Percentiles rank a stretch among this genome's conserved stretches.
Conservation (phyloP, 2,888 invertebrate genomes). For the Drosophila bunnanda region DNA sequence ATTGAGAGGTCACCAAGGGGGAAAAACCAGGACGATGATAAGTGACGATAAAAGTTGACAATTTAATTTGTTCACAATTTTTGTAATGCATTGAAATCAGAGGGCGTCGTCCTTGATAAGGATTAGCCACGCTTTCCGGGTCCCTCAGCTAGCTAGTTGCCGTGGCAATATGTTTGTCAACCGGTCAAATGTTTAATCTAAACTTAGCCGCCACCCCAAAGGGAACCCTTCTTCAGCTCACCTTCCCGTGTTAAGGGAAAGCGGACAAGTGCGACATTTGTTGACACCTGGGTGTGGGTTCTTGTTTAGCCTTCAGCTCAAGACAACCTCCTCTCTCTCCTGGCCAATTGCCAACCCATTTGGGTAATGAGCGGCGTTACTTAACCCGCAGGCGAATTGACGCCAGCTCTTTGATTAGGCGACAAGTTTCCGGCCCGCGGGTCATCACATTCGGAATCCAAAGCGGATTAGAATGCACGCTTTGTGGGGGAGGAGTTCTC, state of each 20-base stretch:
- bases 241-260: conserved; percentile 35
- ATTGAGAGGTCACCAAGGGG: conserved; percentile 54
- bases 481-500: conserved; percentile 4
- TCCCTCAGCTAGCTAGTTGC: conserved; percentile 33
- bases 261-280: conserved; percentile 70
- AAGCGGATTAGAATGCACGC: conserved; percentile 67
- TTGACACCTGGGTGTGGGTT: conserved; percentile 71
- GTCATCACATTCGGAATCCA: conserved; percentile 23
- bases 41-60: conserved; percentile 70
- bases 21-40: conserved; percentile 9
- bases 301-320: conserved; percentile 68
- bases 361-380: conserved; percentile 45
- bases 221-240: conserved; percentile 13
- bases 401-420: conserved; percentile 50
- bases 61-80: conserved; percentile 74
- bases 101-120: conserved; percentile 63
- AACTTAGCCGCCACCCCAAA: conserved; percentile 4
- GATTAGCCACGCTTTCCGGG: conserved; percentile 61
- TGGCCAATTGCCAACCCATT: conserved; percentile 31
- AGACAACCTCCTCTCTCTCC: conserved; percentile 61
- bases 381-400: conserved; percentile 54
- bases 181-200: conserved; percentile 68
- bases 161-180: conserved; percentile 68
- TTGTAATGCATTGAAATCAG: conserved; percentile 50
- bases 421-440: conserved; percentile 52